Conservation (phyloP, 2,888 invertebrate species). For the Microctonus aethiopoides region DNA sequence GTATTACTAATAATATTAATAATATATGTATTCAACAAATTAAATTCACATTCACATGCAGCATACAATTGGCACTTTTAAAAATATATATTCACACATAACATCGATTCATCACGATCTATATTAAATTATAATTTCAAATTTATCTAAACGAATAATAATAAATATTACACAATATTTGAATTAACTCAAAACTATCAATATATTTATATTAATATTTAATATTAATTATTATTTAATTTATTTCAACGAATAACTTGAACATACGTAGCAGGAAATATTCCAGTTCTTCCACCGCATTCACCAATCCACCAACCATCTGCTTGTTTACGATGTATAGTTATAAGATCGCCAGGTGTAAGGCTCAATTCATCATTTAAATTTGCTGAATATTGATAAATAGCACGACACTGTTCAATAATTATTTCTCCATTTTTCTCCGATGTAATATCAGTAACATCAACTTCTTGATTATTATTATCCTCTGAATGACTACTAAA, state of each 20-base stretch:
- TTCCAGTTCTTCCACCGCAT: constrained; percentile 85
- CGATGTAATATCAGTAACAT: constrained; percentile 44
- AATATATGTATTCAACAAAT: too few relatives aligned
- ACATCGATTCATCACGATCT: not conserved
- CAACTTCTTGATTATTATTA: constrained; percentile 66
- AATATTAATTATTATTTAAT: not conserved
- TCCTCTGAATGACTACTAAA: constrained; percentile 63
- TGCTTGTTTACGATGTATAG: constrained; percentile 89
- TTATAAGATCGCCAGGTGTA: constrained; percentile 83
- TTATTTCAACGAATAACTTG: constrained; percentile 75
- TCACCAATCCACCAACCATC: constrained; percentile 97
- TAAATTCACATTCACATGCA: too few relatives aligned
- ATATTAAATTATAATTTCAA: too few relatives aligned
- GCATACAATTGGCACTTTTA: not conserved
- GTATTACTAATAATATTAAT: too few relatives aligned
- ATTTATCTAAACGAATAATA: not conserved
- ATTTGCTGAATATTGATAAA: constrained; percentile 89
- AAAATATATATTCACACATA: not conserved
- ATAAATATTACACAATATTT: not conserved
- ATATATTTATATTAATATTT: not conserved
- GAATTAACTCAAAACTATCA: not conserved
- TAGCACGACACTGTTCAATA: constrained; percentile 78
- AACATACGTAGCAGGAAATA: constrained; percentile 95
- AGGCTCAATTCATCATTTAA: constrained; percentile 85
- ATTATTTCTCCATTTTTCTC: constrained; percentile 44